Conservation (phyloP, 92 coral and sea anemone species). For the Actinernus sp. region DNA sequence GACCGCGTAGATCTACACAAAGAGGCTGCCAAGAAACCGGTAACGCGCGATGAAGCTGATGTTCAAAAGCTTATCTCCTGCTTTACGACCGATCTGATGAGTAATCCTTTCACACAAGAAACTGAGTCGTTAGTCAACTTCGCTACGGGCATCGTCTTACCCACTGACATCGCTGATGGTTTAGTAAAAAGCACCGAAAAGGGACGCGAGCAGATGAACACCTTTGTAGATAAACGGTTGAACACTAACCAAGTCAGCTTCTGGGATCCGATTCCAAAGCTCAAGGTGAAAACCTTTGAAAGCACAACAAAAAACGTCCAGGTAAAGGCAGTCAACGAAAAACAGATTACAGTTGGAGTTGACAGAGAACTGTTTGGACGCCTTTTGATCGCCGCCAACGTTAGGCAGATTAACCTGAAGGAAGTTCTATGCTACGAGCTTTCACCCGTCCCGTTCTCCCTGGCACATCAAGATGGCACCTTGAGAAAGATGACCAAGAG, state of each 20-base stretch:
- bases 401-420: conserved; percentile 36
- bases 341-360: conserved; percentile 45
- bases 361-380: conserved; percentile 54
- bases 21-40: conserved; percentile 40
- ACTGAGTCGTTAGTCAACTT: conserved; percentile 38
- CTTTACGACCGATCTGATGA: conserved; percentile 43
- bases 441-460: conserved; percentile 42
- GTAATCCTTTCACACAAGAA: conserved; percentile 58
- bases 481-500: conserved; percentile 45
- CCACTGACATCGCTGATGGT: conserved; percentile 36
- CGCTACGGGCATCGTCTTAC: conserved; percentile 68
- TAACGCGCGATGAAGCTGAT: conserved; percentile 54
- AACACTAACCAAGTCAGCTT: conserved; percentile 7
- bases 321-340: conserved; percentile 32
- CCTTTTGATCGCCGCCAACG: conserved; percentile 56
- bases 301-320: conserved; percentile 22
- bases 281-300: conserved; percentile 57
- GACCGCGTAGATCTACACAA: conserved; percentile 15
- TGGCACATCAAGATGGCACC: conserved; percentile 60
- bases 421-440: conserved; percentile 55
- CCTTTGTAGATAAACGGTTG: conserved; percentile 48
- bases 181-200: conserved; percentile 37
- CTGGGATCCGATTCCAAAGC: conserved; percentile 41
- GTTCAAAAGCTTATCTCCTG: conserved; percentile 49
- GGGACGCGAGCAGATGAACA: conserved; percentile 58